Evolutionary conservation across 2,888 invertebrate genomes (phyloP).

Genomic region (Empis stercorea): DNA sequence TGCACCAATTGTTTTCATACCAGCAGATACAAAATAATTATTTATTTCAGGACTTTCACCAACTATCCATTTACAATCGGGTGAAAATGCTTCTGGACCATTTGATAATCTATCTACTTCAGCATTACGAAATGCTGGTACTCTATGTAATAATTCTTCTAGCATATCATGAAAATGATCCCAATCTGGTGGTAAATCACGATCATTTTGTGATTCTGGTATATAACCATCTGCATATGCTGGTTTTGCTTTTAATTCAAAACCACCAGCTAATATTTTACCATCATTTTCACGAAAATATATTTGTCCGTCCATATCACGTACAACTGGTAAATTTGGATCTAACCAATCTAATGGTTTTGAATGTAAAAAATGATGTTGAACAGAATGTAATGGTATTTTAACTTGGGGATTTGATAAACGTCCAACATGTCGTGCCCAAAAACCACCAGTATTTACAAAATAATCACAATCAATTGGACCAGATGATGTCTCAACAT

Average conservation of each 20-base stretch:
- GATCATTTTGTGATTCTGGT: slow-evolving; percentile 48
- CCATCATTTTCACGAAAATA: slow-evolving; percentile 80
- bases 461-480: slow-evolving; percentile 67
- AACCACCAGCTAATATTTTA: slow-evolving; percentile 77
- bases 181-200: slow-evolving; percentile 80
- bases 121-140: slow-evolving; percentile 65
- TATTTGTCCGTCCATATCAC: slow-evolving; percentile 77
- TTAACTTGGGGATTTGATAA: slow-evolving; percentile 74
- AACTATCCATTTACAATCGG: slow-evolving; percentile 91
- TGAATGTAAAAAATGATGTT: slow-evolving; percentile 87
- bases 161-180: slow-evolving; percentile 88
- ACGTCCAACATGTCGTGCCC: slow-evolving; percentile 84
- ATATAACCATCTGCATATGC: slow-evolving; percentile 67
- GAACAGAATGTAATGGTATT: slow-evolving; percentile 81
- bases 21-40: slow-evolving; percentile 86
- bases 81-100: slow-evolving; percentile 89
- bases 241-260: slow-evolving; percentile 82
- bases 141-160: slow-evolving; percentile 69
- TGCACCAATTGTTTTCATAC: slow-evolving; percentile 94
- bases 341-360: slow-evolving; percentile 60
- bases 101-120: slow-evolving; percentile 71
- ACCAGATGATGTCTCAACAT: slow-evolving; percentile 72
- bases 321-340: slow-evolving; percentile 72
- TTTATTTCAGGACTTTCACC: slow-evolving; percentile 87
- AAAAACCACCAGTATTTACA: slow-evolving; percentile 92